These are phyloP conservation scores for Sisor rabdophorus DNA, from an alignment of 2,113 vertebrate genomes.

Conservation along the genomic window DNA sequence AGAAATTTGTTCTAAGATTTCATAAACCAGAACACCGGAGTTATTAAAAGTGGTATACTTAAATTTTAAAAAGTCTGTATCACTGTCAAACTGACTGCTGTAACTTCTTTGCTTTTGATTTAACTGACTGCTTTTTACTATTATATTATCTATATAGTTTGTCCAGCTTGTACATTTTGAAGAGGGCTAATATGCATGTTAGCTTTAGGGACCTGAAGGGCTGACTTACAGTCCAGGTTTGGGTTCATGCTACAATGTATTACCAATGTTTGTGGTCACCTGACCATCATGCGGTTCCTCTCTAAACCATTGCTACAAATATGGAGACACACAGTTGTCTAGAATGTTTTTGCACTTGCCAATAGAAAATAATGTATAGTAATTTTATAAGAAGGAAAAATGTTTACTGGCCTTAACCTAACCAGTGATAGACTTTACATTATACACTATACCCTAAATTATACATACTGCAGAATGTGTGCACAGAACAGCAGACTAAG, in stretches of 20 bases:
- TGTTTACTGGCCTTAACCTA: background rate
- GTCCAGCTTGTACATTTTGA: background rate
- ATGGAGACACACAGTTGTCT: too few species aligned
- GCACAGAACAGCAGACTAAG: background rate
- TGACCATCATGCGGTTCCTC: too few species aligned
- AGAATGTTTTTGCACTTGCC: too few species aligned
- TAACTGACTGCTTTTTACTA: background rate
- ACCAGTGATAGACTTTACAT: background rate
- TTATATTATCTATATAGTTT: background rate
- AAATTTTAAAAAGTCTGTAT: background rate
- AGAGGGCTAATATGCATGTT: background rate
- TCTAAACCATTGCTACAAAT: too few species aligned
- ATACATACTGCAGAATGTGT: background rate
- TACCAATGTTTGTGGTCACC: too few species aligned
- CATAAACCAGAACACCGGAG: background rate
- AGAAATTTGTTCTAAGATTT: background rate
- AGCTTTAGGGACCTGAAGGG: slow-evolving; percentile 1
- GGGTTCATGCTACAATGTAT: background rate
- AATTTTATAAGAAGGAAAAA: slow-evolving; percentile 1
- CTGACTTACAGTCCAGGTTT: background rate
- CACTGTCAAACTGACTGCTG: background rate
- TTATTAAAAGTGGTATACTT: background rate
- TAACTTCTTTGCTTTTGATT: background rate
- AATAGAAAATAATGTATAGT: background rate
- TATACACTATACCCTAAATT: background rate